Base-by-base conservation (phyloP, 2,797 vertebrate genomes). In the Oceanodroma leucorhoa region DNA sequence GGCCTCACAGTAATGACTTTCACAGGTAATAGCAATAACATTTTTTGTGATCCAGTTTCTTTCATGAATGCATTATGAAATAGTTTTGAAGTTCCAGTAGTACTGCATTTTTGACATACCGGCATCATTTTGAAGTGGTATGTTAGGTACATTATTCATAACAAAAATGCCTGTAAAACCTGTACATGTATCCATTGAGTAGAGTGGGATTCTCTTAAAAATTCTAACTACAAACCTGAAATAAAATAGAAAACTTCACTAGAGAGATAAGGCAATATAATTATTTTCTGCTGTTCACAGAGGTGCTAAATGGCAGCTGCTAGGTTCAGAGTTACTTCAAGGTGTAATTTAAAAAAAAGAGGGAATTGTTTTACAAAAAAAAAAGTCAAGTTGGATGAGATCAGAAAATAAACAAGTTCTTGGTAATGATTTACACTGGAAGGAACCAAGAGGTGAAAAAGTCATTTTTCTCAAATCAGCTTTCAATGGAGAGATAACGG, bases 11-110 rank as follows among this genome's bases (percentile, higher is more conserved):
- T 67, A 60, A 89, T 93, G 75, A 38, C 84, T 97, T 95, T 73
- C 84, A 57, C 91, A 96, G 89, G 84, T 89, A 61, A 81, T 55
- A 81, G 84, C 78, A 85, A 12, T 46, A 89, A 53, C 34, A 4
- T 29, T n/a, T 65, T 69, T 46, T 54, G 58, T 87, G 62, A 57
- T 92, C 41, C 78, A 48, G 20, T 50, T 94, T 54, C 67, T 85
- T 66, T 95, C 40, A 30, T 36, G 29, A 65, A 12, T 1, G 3
- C 24, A 0, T 77, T 72, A 58, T 55, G 51, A 73, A 90, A 60
- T 22, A 50, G 55, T 50, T 67, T 90, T 20, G 10, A 21, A 83
- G 57, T 51, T 83, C 45, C 60, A 72, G 30, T 15, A 53, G 38
- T 41, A 27, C 65, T 69, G 79, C 72, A 36, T 89, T 91, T 89